Evolutionary conservation across 2,113 vertebrate genomes (phyloP), one percentile per base, ranked within the genome.

Genomic region (Garra rufa): DNA sequence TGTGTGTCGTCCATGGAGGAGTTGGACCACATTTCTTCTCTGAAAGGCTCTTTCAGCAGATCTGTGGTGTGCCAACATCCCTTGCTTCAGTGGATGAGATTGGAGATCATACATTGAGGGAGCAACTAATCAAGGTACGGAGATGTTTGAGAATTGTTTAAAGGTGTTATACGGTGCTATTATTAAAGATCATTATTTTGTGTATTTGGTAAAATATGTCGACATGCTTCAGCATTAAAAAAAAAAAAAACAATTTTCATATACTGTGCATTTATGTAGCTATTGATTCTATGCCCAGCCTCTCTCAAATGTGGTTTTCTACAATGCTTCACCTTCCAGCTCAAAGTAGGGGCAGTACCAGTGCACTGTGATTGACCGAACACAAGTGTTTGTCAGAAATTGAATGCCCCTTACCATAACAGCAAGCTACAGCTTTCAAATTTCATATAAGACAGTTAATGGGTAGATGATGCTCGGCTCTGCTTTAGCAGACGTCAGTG

Each of bases 11-110:
- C 48, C 69, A 83, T 74, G 50, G 81, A 50, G 81, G 70, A 52
- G 46, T 83, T 55, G 81, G 70, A 13, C 69, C 69, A 28, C 48
- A 74, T 38, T 83, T 83, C 69, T 44, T 73, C 48, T 75, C 76
- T 1, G 52, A 57, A 48, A 55, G 5, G 2, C 52, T 78, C 34
- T 78, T 41, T 43, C 50, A 24, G 30, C 52, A 78, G 55, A 34
- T 46, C 26, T 78, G 70, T 61, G 52, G 52, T 21, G 15, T 59
- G 13, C 34, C 28, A 30, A n/a, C 26, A 59, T 59, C 74, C 26
- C 2, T 46, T 76, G 41, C 46, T 46, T 46, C 74, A 15, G 6
- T 76, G 26, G 74, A 76, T 59, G 28, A 59, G 10, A 52, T 38
- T 38, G 57, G 10, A 41, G 34, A 59, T 46, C 44, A 34, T 19